A percentile compares a stretch with the other conserved stretches of the same genome.
These are phyloP conservation scores for Pantherophis vulpinus DNA, from an alignment of 2,797 vertebrate genomes.

Conservation along the genomic window DNA sequence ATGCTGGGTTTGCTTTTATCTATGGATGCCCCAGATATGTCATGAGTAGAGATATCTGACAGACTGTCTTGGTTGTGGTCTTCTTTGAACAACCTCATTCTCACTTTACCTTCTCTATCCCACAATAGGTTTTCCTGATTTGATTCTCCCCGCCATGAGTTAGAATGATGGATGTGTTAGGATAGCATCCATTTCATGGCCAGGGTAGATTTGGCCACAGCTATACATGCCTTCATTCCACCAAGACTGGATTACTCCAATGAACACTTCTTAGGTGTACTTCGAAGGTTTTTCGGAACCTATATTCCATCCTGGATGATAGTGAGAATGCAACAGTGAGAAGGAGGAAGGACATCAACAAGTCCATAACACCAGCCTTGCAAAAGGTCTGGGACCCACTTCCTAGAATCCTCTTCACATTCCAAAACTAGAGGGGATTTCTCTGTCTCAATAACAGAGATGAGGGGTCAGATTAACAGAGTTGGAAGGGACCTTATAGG, in stretches of 20 bases:
- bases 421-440: not conserved
- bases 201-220: not conserved
- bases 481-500: too few relatives aligned
- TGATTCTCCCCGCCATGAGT: not conserved
- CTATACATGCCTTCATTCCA: not conserved
- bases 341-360: not conserved
- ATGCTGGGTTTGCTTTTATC: not conserved
- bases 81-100: not conserved
- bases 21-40: not conserved
- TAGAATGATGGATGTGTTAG: not conserved
- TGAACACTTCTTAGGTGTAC: not conserved
- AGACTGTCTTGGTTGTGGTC: not conserved
- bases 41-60: not conserved
- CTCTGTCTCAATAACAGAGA: not conserved
- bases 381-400: not conserved
- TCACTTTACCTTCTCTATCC: not conserved
- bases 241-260: not conserved
- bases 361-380: not conserved
- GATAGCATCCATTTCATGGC: not conserved
- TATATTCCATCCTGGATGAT: not conserved
- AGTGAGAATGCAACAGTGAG: not conserved
- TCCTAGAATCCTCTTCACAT: not conserved
- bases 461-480: too few relatives aligned
- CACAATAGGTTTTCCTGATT: not conserved
- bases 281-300: not conserved